A percentile compares a stretch with the other conserved stretches of the same genome.
Conservation (phyloP, 2,888 invertebrate genomes). For the Pocota personata region DNA sequence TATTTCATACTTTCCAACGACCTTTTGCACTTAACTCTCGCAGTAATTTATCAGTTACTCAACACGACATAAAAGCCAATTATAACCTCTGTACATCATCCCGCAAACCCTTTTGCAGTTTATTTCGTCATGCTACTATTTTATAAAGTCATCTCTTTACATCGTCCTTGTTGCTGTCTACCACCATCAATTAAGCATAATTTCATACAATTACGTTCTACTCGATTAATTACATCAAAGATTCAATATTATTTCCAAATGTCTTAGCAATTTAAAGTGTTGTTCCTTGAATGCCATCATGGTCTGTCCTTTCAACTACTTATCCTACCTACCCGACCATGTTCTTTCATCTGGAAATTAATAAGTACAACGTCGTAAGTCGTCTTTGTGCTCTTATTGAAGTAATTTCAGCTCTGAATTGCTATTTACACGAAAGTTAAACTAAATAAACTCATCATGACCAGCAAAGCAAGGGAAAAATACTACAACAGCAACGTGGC, state of each 20-base stretch:
- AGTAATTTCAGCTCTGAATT: constrained; percentile 53
- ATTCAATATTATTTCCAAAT: constrained; percentile 46
- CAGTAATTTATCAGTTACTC: constrained; percentile 46
- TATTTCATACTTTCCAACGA: constrained; percentile 33
- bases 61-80: constrained; percentile 49
- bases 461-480: background rate
- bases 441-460: constrained; percentile 64
- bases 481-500: background rate
- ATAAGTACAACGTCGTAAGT: constrained; percentile 37
- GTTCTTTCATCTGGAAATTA: constrained; percentile 61
- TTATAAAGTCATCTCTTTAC: constrained; percentile 60
- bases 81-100: constrained; percentile 23
- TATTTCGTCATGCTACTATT: background rate
- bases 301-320: background rate
- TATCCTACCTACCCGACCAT: background rate
- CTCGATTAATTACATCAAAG: constrained; percentile 74
- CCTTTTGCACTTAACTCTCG: constrained; percentile 25
- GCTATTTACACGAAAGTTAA: constrained; percentile 50
- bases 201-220: constrained; percentile 70
- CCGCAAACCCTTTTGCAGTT: background rate
- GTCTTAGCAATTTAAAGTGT: constrained; percentile 38
- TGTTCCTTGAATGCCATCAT: background rate
- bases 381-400: constrained; percentile 31
- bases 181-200: constrained; percentile 65
- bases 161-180: constrained; percentile 65